These are phyloP conservation scores for Lissocephala sabroskyi DNA, from an alignment of 2,888 invertebrate genomes.

Conservation along the genomic window DNA sequence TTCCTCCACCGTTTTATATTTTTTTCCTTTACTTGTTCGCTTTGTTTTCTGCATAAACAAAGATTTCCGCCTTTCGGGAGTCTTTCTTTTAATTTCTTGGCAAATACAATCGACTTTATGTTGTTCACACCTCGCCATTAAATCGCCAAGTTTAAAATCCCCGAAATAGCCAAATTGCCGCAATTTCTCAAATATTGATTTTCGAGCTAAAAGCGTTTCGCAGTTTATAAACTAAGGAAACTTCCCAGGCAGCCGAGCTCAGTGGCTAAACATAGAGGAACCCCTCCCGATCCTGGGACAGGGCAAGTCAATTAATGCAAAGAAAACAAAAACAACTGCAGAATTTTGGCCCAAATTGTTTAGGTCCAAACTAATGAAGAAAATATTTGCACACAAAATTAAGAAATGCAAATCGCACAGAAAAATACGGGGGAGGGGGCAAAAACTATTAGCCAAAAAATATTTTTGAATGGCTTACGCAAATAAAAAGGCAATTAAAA, in stretches of 20 bases:
- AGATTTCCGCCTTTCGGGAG: too few species aligned
- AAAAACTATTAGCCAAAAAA: slow-evolving; percentile 33
- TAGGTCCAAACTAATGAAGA: slow-evolving; percentile 7
- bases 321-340: not conserved
- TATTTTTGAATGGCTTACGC: not conserved
- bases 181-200: slow-evolving; percentile 47
- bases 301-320: slow-evolving; percentile 44
- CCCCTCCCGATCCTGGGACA: not conserved
- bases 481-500: slow-evolving; percentile 42
- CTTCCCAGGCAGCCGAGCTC: slow-evolving; percentile 18
- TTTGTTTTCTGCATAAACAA: too few species aligned
- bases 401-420: slow-evolving; percentile 47
- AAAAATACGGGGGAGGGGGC: too few species aligned
- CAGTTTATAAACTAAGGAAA: slow-evolving; percentile 23
- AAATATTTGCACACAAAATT: slow-evolving; percentile 49
- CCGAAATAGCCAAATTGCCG: slow-evolving; percentile 13
- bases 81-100: too few species aligned
- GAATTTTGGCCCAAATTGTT: too few species aligned
- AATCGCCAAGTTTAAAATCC: slow-evolving; percentile 42
- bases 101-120: too few species aligned
- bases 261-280: too few species aligned
- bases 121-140: slow-evolving; percentile 55
- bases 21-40: too few species aligned
- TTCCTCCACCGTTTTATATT: too few species aligned
- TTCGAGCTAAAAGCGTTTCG: slow-evolving; percentile 29